Base-by-base conservation (phyloP, 2,888 invertebrate genomes). In the Eilema depressum region DNA sequence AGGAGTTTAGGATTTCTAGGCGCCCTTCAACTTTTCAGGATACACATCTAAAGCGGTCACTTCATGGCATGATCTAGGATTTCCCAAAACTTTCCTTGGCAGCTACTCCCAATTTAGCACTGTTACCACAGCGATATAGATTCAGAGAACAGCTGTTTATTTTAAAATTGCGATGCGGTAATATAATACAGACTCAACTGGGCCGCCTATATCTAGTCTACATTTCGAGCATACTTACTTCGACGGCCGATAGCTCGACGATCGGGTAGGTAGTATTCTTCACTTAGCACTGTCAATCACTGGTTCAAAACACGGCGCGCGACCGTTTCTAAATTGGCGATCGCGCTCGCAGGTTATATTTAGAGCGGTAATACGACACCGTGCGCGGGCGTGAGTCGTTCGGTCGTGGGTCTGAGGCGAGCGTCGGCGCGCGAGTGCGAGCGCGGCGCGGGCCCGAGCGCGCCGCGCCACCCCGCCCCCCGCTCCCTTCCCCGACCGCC, bases 351-450 rank as follows among this genome's bases (percentile, higher is more conserved):
- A 91, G 85, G 90, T 84, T 95, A 95, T 94, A 93, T 94, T 92
- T 95, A 94, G 94, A 92, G 93, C 91, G 90, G 95, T 95, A 95
- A 95, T 93, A 92, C 93, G 95, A 95, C 93, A 95, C 95, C 94
- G 91, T 89, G 88, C 92, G 91, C 91, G 89, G 90, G 90, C 89
- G 91, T 87, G 89, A 89, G 88, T 91, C 93, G 93, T 86, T 91
- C 91, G 93, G 81, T 89, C 93, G 95, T 93, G 88, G 76, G 82
- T 83, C 79, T 87, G 83, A 63, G 83, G 91, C 91, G 92, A 89
- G 89, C 85, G 74, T 85, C 82, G 89, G 91, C 92, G 93, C 93
- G 92, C 92, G 93, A 93, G 90, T 94, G 94, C 83, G 83, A 74
- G 67, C 69, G 74, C 79, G 71, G 70, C 75, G 71, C 64, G 69